These are phyloP conservation scores for Glyptemys insculpta DNA, from an alignment of 2,797 vertebrate species.

Conservation along the genomic window DNA sequence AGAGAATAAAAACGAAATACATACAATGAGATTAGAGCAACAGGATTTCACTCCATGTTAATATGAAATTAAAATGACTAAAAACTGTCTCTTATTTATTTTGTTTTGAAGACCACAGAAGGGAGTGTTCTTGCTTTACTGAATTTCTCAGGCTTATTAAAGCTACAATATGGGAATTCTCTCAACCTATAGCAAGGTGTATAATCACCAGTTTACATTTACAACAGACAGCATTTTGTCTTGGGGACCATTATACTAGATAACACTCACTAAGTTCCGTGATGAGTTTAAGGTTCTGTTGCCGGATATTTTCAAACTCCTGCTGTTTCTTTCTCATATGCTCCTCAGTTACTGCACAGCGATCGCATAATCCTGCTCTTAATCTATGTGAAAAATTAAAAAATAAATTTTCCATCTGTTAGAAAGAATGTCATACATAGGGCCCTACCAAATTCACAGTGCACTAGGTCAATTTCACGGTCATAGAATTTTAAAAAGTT, in stretches of 20 bases:
- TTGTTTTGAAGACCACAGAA: slow-evolving; percentile 8
- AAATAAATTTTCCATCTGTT: not conserved
- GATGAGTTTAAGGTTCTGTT: slow-evolving; percentile 88
- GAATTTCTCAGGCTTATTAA: not conserved
- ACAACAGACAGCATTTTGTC: not conserved
- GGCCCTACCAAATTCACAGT: too few species aligned
- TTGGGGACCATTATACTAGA: not conserved
- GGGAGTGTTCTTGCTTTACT: not conserved
- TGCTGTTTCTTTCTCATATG: slow-evolving; percentile 87
- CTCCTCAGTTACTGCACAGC: slow-evolving; percentile 89
- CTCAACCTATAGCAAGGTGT: not conserved
- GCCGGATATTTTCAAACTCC: slow-evolving; percentile 87
- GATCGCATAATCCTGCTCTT: slow-evolving; percentile 88
- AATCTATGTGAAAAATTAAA: slow-evolving; percentile 77
- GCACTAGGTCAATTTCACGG: too few species aligned
- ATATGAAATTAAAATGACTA: slow-evolving; percentile 21
- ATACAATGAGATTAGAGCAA: not conserved
- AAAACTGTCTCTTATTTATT: not conserved
- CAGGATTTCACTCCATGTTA: slow-evolving; percentile 29
- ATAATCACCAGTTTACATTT: slow-evolving; percentile 16
- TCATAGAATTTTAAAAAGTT: too few species aligned
- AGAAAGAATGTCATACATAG: not conserved
- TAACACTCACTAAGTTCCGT: slow-evolving; percentile 90
- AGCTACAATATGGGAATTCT: not conserved
- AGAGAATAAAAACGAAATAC: too few species aligned